Base-by-base conservation (phyloP, 2,113 vertebrate genomes). In the Myotis yumanensis region DNA sequence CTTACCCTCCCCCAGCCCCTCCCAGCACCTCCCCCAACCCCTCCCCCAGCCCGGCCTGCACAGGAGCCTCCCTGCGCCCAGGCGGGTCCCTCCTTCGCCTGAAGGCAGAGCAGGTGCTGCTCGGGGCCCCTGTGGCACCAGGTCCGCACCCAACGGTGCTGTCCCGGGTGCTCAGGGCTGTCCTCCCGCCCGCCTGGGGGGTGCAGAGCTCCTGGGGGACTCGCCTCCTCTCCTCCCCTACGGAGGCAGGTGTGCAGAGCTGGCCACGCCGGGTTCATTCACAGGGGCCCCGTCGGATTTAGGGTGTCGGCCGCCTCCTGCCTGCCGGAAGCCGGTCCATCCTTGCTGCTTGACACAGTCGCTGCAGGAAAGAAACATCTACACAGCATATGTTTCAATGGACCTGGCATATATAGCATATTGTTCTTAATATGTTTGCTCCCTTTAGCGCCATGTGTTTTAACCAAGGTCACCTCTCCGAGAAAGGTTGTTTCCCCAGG, bases 91-190 rank as follows among this genome's bases (percentile, higher is more conserved):
- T 12, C 37, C 3, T 80, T 32, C 54, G 2, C 82, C 11, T 32
- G 62, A 59, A 82, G 3, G 2, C 32, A 11, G 16, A n/a, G 25
- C 7, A 17, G 2, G 7, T 22, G 59, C 83, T 48, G 25, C 37
- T 59, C 30, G 23, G 23, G 18, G 52, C 43, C 3, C 5, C 32
- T 1, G 6, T 48, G n/a, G 5, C 3, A 6, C 40, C 25, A 2
- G 30, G 0, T 72, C n/a, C 15, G 37, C 25, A 46, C 10, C 69
- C 18, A 0, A 3, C 8, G 4, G 46, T 17, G 1, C 0, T 0
- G 4, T n/a, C 5, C 11, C 12, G 22, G 37, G 35, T 40, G 40
- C 35, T 20, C 2, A 1, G 22, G 5, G 20, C 10, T 25, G 7
- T 32, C 35, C 22, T 35, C 57, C 75, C 6, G 22, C 51, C 35